A percentile compares a stretch with the other conserved stretches of the same genome.
phyloP scores from a whole-genome alignment of 2,888 invertebrate genomes.

The Noctua pronuba region DNA sequence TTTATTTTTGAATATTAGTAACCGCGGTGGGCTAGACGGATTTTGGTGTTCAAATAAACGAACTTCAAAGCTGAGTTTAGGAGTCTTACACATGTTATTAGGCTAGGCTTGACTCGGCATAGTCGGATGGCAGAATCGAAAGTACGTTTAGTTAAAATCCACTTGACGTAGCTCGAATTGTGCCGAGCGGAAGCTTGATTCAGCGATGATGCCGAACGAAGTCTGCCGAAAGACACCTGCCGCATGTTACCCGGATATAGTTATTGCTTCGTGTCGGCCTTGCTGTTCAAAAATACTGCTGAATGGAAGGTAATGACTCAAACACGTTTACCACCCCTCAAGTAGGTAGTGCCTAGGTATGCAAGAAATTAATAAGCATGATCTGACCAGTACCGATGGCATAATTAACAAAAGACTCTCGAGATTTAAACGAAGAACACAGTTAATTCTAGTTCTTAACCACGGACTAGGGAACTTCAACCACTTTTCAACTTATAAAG shows the following conservation, averaged over 20 bases:
- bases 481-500: slow-evolving; percentile 33
- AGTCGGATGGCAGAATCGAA: not conserved
- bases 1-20: not conserved
- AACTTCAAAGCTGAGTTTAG: not conserved
- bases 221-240: not conserved
- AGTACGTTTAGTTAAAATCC: not conserved
- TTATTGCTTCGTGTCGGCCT: not conserved
- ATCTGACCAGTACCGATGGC: not conserved
- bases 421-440: not conserved
- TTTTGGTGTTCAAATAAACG: not conserved
- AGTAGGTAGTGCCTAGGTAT: not conserved
- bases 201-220: not conserved
- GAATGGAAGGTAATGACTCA: not conserved
- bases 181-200: not conserved
- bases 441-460: slow-evolving; percentile 5
- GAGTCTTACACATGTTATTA: not conserved
- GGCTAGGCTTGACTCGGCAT: not conserved
- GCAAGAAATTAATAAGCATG: not conserved
- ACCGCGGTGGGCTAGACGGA: not conserved
- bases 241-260: not conserved
- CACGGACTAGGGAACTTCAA: not conserved
- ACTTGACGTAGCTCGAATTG: not conserved
- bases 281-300: not conserved
- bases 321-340: not conserved
- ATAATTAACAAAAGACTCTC: not conserved